Percentiles rank a stretch among this genome's conserved stretches.
phyloP scores from a whole-genome alignment of 2,888 invertebrate species.

The Sphinx pinastri region DNA sequence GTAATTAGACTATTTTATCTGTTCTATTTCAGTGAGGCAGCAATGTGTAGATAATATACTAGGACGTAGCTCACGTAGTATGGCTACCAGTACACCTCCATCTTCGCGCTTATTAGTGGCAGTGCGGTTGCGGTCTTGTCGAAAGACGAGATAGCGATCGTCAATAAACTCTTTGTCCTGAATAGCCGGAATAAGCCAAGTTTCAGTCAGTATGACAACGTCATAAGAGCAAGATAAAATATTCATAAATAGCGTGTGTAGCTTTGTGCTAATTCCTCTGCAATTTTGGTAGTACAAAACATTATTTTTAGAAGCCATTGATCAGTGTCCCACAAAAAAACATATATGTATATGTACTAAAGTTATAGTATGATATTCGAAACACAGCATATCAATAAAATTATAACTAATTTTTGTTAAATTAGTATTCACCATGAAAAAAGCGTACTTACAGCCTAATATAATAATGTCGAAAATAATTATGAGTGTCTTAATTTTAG shows the following conservation, averaged over 20 bases:
- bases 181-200: not conserved
- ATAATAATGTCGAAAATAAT: no score
- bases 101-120: not conserved
- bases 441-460: no score
- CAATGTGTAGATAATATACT: not conserved
- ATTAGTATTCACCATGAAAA: no score
- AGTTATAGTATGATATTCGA: not conserved
- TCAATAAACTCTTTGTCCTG: not conserved
- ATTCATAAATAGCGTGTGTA: not conserved
- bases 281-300: not conserved
- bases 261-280: no score
- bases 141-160: not conserved
- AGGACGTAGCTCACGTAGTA: not conserved
- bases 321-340: not conserved
- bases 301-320: not conserved
- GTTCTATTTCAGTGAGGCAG: not conserved
- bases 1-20: not conserved
- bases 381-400: not conserved
- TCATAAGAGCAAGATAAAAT: no score
- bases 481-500: no score
- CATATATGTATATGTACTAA: not conserved
- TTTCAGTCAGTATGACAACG: not conserved
- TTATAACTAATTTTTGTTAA: no score
- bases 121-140: not conserved
- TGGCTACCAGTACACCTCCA: not conserved